Conservation (phyloP, 2,797 vertebrate genomes). For the Falco berigora region DNA sequence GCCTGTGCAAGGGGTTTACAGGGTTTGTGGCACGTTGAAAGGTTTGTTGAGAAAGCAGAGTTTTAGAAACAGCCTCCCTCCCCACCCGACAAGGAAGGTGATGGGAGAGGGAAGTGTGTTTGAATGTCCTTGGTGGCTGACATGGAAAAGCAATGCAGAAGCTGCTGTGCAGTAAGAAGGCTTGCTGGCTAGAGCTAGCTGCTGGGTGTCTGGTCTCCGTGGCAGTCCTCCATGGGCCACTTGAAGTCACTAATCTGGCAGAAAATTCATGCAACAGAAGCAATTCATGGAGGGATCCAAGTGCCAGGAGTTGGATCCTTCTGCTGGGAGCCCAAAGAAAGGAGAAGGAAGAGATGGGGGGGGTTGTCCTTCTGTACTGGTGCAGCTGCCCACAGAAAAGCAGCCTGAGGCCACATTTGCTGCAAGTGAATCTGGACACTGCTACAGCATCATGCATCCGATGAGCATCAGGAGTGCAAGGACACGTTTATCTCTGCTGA, state of each 20-base stretch:
- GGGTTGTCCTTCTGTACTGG: too few relatives aligned
- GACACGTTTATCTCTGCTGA: neutral
- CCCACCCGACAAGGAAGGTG: neutral
- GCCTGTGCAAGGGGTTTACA: neutral
- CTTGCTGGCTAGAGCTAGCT: neutral
- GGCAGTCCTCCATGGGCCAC: neutral
- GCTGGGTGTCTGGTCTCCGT: neutral
- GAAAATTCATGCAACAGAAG: neutral
- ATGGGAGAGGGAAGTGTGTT: neutral
- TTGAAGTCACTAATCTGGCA: neutral
- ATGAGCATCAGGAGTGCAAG: neutral
- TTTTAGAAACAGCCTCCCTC: neutral
- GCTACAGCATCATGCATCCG: neutral
- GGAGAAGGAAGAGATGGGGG: too few relatives aligned
- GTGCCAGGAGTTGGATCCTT: neutral
- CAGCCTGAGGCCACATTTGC: neutral
- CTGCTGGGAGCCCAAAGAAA: neutral
- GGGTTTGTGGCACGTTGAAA: neutral
- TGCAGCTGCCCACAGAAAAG: neutral
- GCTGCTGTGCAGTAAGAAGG: neutral
- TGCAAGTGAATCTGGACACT: rapidly evolving
- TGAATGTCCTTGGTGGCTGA: neutral
- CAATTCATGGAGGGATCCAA: neutral
- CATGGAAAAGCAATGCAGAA: neutral
- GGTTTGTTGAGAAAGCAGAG: neutral